Evolutionary conservation across 2,797 vertebrate genomes (phyloP).

Genomic region (Bufotes viridis): DNA sequence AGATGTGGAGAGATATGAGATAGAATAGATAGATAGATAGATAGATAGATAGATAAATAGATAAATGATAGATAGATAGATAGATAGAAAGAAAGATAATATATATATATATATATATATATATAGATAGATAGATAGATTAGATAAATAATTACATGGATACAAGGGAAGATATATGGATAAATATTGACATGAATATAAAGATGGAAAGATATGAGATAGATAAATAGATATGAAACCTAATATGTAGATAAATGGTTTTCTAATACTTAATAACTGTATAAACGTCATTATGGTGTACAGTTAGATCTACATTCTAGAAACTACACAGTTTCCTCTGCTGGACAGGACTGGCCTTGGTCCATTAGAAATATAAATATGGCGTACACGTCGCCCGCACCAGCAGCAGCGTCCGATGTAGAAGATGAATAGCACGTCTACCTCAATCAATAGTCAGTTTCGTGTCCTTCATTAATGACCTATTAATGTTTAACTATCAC

Average conservation of each 20-base stretch:
- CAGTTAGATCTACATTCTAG: not conserved
- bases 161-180: too few relatives aligned
- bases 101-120: too few relatives aligned
- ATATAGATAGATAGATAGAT: too few relatives aligned
- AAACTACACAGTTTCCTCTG: not conserved
- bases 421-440: not conserved
- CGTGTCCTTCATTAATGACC: not conserved
- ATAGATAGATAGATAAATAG: too few relatives aligned
- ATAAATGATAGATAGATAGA: too few relatives aligned
- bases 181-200: too few relatives aligned
- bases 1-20: too few relatives aligned
- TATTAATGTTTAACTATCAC: not conserved
- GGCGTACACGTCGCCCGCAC: not conserved
- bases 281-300: not conserved
- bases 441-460: conserved; percentile 16
- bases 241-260: not conserved
- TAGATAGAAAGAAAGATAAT: too few relatives aligned
- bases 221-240: not conserved
- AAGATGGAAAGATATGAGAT: too few relatives aligned
- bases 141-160: too few relatives aligned
- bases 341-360: not conserved
- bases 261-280: not conserved
- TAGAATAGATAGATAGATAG: too few relatives aligned
- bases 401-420: not conserved
- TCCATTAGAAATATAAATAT: not conserved